A percentile compares a stretch with the other conserved stretches of the same genome.
These are phyloP conservation scores for Tinea semifulvella DNA, from an alignment of 2,888 invertebrate species.

Conservation along the genomic window DNA sequence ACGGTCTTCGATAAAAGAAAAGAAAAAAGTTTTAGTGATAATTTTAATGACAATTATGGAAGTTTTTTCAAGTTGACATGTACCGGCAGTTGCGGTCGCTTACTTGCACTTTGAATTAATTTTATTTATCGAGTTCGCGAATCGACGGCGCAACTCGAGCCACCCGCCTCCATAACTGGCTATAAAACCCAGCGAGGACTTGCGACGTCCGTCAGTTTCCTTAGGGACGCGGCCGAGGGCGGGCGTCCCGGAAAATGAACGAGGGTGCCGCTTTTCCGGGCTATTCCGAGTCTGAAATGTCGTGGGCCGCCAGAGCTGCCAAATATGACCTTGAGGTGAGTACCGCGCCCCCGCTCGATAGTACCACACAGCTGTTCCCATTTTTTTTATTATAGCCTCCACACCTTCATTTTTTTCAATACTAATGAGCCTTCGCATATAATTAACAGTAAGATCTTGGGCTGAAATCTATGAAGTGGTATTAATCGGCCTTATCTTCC, in stretches of 20 bases:
- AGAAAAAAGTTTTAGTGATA: too few species aligned
- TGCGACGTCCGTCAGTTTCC: constrained; percentile 58
- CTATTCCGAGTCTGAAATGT: constrained; percentile 14
- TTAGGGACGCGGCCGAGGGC: constrained; percentile 47
- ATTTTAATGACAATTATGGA: too few species aligned
- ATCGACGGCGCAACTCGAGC: constrained; percentile 64
- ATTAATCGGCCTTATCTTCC: too few species aligned
- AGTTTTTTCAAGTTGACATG: background rate
- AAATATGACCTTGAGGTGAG: constrained; percentile 57
- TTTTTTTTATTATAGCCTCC: too few species aligned
- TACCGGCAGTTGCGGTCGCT: constrained; percentile 38
- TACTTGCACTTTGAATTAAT: constrained; percentile 68
- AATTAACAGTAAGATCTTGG: too few species aligned
- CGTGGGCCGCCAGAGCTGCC: constrained; percentile 27
- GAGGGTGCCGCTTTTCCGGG: constrained; percentile 28
- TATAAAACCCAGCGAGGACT: constrained; percentile 48
- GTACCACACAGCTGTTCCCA: constrained; percentile 54
- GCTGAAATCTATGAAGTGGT: too few species aligned
- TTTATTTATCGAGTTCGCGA: constrained; percentile 66
- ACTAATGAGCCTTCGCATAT: background rate
- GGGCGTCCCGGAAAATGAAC: constrained; percentile 45
- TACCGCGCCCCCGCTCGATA: constrained; percentile 26
- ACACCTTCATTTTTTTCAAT: constrained; percentile 2
- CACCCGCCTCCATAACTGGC: constrained; percentile 44
- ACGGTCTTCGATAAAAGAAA: too few species aligned